phyloP scores from a whole-genome alignment of 2,888 invertebrate species.

The Spilarctia lutea region DNA sequence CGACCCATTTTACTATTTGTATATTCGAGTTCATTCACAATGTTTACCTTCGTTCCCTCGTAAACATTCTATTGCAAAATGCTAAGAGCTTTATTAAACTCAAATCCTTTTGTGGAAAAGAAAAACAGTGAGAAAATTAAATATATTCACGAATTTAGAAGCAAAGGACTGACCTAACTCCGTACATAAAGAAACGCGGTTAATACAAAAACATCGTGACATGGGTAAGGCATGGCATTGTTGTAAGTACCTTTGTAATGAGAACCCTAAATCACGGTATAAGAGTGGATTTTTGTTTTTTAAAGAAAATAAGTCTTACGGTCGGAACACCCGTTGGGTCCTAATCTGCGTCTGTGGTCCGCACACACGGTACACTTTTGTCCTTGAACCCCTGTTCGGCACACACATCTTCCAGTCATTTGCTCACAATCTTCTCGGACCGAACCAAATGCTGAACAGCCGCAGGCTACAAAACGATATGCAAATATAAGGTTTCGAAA shows the following conservation, averaged over 20 bases:
- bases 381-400: constrained; percentile 93
- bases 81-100: constrained; percentile 18
- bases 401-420: constrained; percentile 96
- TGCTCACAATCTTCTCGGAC: constrained; percentile 97
- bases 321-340: constrained; percentile 88
- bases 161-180: constrained; percentile 36
- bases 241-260: constrained; percentile 54
- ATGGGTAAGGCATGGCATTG: constrained; percentile 60
- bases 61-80: constrained; percentile 21
- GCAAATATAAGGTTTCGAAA: constrained; percentile 4
- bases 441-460: constrained; percentile 95
- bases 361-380: constrained; percentile 95
- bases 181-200: constrained; percentile 48
- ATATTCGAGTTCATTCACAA: constrained; percentile 18
- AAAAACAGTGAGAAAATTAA: constrained; percentile 32
- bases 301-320: constrained; percentile 69
- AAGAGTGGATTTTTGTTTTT: constrained; percentile 44
- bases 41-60: constrained; percentile 22
- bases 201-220: constrained; percentile 60
- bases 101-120: constrained; percentile 22
- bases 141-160: constrained; percentile 27
- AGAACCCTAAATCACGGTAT: constrained; percentile 50
- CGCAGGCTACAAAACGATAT: constrained; percentile 89
- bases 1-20: constrained; percentile 24
- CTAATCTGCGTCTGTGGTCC: constrained; percentile 91